Evolutionary conservation across 2,888 invertebrate genomes (phyloP), one percentile per base, ranked within the genome.

Genomic region (Embidobia sp.): DNA sequence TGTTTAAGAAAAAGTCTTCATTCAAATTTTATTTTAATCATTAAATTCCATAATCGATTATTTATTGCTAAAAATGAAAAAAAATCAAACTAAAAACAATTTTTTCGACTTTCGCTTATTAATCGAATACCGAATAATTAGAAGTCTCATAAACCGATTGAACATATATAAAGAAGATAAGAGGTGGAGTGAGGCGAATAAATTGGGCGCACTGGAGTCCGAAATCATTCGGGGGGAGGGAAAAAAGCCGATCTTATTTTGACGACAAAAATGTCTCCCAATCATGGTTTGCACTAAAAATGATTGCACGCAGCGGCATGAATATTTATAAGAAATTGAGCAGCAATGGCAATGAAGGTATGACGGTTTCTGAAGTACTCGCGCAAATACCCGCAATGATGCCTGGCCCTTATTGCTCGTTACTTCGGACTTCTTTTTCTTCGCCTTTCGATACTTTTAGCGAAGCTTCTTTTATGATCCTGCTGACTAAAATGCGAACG

Each of bases 301-400:
- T 74, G 67, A 74, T 74, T 67, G 51, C 59, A 61, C 40, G 66
- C 44, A 53, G 33, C 59, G 31, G 37, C 59, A 67, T 74, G 74
- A 74, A 74, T 74, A 74, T 74, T 74, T 74, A 74, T 74, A 74
- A 74, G 74, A 74, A 74, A 74, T 74, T 53, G 61, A 74, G 22
- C 46, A 48, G 37, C 74, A 66, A 67, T 74, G 74, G 74, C 51
- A 74, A 57, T 48, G 73, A 35, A 29, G 59, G 74, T 75, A 76
- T 59, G 76, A 76, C 66, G 46, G 31, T 76, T 76, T 76, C 57
- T 48, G 53, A 46, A 61, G 75, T 66, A 75, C 55, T 75, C 55
- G 67, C 67, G 75, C 74, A 74, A 76, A 76, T 59, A 64, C 70
- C 70, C 64, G 75, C 69, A 75, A 69, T 63, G 76, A 76, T 63